Evolutionary conservation across 2,797 vertebrate species (phyloP).

Genomic region (Peromyscus aztecus): DNA sequence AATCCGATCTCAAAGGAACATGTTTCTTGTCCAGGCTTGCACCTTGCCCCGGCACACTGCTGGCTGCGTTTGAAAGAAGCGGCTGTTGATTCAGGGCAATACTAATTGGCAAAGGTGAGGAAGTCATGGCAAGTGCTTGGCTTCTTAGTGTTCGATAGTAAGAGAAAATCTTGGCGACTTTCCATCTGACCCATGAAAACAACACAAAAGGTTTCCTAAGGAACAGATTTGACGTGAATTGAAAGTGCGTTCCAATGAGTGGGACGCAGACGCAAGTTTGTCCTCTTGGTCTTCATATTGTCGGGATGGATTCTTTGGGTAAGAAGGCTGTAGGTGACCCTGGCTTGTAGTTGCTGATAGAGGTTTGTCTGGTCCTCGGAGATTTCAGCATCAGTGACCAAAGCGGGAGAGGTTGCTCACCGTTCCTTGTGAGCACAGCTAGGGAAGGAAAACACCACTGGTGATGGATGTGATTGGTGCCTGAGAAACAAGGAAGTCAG

Average conservation of each 20-base stretch:
- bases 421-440: neutral
- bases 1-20: neutral
- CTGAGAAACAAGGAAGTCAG: neutral
- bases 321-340: neutral
- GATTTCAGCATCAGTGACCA: neutral
- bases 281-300: neutral
- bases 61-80: neutral
- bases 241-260: neutral
- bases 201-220: neutral
- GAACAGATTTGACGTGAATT: neutral
- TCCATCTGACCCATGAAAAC: neutral
- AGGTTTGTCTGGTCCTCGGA: neutral
- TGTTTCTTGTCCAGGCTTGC: neutral
- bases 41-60: neutral
- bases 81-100: neutral
- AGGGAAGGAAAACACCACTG: neutral
- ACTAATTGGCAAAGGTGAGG: constrained; percentile 1
- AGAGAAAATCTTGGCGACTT: constrained; percentile 22
- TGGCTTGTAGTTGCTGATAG: neutral
- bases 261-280: neutral
- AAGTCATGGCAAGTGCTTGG: neutral
- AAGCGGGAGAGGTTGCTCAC: neutral
- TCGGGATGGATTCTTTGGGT: neutral
- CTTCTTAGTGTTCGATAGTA: constrained; percentile 25
- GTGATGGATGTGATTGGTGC: neutral